Conservation (phyloP, 1,140 invertebrate genomes). For the Pentalonia nigronervosa region DNA sequence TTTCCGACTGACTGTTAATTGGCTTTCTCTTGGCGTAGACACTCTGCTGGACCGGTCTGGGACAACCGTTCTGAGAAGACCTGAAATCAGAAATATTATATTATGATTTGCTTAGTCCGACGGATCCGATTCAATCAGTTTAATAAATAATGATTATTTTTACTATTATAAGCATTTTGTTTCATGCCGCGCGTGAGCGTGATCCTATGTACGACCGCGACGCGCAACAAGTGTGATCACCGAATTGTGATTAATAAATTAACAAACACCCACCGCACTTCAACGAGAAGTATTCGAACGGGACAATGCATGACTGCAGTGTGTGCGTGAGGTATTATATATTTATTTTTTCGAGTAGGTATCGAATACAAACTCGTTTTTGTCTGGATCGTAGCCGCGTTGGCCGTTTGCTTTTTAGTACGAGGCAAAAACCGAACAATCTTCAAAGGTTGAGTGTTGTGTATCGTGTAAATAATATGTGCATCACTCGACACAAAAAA, state of each 20-base stretch:
- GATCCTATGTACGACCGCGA: neutral
- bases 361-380: neutral
- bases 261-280: neutral
- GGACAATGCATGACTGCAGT: neutral
- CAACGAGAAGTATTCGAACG: neutral
- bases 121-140: neutral
- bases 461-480: too few species aligned
- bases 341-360: neutral
- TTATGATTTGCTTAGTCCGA: neutral
- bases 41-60: slow-evolving; percentile 61
- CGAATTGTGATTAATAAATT: neutral
- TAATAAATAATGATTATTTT: neutral
- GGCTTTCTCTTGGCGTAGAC: slow-evolving; percentile 74
- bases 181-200: neutral
- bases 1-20: slow-evolving; percentile 65
- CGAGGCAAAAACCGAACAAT: neutral
- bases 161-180: neutral
- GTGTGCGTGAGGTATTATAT: neutral
- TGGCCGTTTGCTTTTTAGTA: neutral
- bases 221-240: neutral
- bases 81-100: neutral
- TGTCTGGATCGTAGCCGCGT: neutral
- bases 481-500: neutral
- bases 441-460: neutral
- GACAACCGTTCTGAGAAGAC: slow-evolving; percentile 37